Percentiles rank a stretch among this genome's conserved stretches.
Conservation (phyloP, 2,888 invertebrate genomes). For the Nomada fabriciana region DNA sequence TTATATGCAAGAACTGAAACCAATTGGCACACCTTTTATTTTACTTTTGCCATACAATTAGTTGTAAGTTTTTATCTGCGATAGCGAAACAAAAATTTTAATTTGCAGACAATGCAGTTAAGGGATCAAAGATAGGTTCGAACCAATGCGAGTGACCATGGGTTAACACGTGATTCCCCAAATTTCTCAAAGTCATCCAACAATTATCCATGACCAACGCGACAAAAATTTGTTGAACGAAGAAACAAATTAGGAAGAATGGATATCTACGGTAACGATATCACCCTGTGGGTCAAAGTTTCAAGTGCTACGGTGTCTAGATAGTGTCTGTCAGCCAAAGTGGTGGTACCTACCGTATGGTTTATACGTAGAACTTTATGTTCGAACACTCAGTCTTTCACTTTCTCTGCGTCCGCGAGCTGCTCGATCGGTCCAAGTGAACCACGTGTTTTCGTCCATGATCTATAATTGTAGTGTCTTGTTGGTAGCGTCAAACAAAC, state of each 20-base stretch:
- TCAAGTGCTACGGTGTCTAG: not conserved
- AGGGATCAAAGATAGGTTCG: too few relatives aligned
- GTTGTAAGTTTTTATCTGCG: not conserved
- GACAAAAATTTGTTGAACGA: too few relatives aligned
- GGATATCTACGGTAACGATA: not conserved
- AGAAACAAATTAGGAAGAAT: too few relatives aligned
- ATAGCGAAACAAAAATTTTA: too few relatives aligned
- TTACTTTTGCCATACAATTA: too few relatives aligned
- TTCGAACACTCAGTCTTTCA: constrained; percentile 82
- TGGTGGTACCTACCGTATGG: constrained; percentile 78
- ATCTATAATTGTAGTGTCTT: constrained; percentile 27
- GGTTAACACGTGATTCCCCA: too few relatives aligned
- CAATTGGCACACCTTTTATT: too few relatives aligned
- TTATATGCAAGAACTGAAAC: too few relatives aligned
- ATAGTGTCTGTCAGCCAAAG: constrained; percentile 31
- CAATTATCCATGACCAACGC: too few relatives aligned
- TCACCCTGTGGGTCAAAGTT: not conserved
- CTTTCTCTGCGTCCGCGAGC: constrained; percentile 81
- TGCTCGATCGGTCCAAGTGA: constrained; percentile 66
- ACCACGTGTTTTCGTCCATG: constrained; percentile 68
- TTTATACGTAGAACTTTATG: constrained; percentile 81
- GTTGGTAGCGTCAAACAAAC: not conserved
- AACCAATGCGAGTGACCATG: too few relatives aligned
- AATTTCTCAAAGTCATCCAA: too few relatives aligned
- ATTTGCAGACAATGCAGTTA: too few relatives aligned